Evolutionary conservation across 1,140 invertebrate genomes (phyloP), one percentile per base, ranked within the genome.

Genomic region (Heliothis virescens): DNA sequence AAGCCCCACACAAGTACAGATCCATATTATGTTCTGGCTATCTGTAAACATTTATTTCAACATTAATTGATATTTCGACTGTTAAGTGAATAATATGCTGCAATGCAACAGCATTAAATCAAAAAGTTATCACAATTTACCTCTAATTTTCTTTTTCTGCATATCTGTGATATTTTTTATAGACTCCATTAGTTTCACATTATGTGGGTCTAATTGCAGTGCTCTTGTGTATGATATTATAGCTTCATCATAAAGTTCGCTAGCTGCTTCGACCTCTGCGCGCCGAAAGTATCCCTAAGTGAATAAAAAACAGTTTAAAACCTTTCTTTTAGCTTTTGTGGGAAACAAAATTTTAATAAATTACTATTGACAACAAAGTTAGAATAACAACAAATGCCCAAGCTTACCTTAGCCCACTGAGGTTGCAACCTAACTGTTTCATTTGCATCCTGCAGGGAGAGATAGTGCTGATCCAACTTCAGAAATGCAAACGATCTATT

Each of bases 401-500:
- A 53, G 29, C 53, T 41, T 41, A 97, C 97, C 96, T 98, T 98
- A 13, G 97, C 96, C 97, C 97, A 98, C 69, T 96, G 95, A 34
- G 97, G 97, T 86, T 97, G 96, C 57, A 98, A 87, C 87, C 95
- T 95, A 71, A 98, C 97, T 16, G 96, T 96, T 91, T 96, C 96
- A 85, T 97, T 95, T 13, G 98, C 97, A 95, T 98, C 98, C 92
- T 97, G 95, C 84, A 97, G 92, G 1, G 97, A 97, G 84, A 97
- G 96, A 91, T 96, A 97, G 90, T 96, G 97, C 87, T 97, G 97
- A 81, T 97, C 96, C 83, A 97, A 92, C 90, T 97, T 97, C 15
- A 98, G 92, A 92, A 98, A 98, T 21, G 97, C 97, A 84, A 96
- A 95, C 3, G 97, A 98, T 88, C 98, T 95, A 90, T 98, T 98